Evolutionary conservation across 2,888 invertebrate species (phyloP).

Genomic region (Dexiosoma caninum): DNA sequence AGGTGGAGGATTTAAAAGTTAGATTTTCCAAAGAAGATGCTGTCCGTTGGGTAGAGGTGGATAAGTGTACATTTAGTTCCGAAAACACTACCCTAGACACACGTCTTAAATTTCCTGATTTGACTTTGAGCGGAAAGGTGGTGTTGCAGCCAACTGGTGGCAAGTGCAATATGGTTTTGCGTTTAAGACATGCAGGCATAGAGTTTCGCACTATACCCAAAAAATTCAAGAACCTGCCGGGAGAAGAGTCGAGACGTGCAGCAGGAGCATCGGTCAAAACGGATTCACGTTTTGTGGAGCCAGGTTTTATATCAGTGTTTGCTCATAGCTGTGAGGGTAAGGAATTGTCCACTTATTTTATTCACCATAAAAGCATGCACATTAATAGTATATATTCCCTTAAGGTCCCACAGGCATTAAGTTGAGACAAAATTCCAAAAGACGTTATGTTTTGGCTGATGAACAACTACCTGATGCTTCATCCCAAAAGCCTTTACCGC

Average conservation of each 20-base stretch:
- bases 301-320: conserved; percentile 90
- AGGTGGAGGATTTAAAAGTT: conserved; percentile 78
- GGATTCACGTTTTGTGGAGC: conserved; percentile 90
- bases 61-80: conserved; percentile 87
- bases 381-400: neutral
- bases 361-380: neutral
- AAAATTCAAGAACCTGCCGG: conserved; percentile 66
- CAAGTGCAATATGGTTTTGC: conserved; percentile 87
- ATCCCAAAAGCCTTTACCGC: conserved; percentile 13
- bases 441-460: conserved; percentile 70
- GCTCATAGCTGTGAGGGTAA: conserved; percentile 87
- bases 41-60: conserved; percentile 83
- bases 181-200: conserved; percentile 87
- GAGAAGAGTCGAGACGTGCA: conserved; percentile 71
- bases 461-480: conserved; percentile 16
- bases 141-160: conserved; percentile 80
- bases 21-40: conserved; percentile 83
- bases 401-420: conserved; percentile 71
- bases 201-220: conserved; percentile 86
- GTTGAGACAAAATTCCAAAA: conserved; percentile 75
- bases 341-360: neutral
- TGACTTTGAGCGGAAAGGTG: conserved; percentile 88
- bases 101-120: conserved; percentile 86
- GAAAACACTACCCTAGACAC: conserved; percentile 86
- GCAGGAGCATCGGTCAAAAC: conserved; percentile 80